Evolutionary conservation across 2,888 invertebrate species (phyloP).

Genomic region (Pinctada fucata): DNA sequence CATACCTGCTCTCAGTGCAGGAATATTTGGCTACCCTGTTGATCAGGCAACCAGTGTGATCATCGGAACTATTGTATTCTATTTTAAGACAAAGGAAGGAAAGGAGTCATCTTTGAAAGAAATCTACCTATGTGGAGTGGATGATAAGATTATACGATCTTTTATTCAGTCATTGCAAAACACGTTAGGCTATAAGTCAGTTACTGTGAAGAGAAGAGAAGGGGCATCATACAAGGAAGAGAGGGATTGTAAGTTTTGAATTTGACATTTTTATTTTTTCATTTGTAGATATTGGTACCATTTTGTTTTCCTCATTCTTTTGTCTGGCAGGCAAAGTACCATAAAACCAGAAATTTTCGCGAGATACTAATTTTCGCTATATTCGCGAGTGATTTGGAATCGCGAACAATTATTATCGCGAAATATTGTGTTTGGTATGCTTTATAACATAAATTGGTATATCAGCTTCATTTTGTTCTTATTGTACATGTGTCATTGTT

Average conservation of each 20-base stretch:
- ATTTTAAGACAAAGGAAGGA: constrained; percentile 22
- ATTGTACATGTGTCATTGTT: too few species aligned
- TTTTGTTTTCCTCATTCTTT: too few species aligned
- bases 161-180: constrained; percentile 16
- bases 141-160: constrained; percentile 6
- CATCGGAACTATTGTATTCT: constrained; percentile 35
- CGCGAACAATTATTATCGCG: too few species aligned
- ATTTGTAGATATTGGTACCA: too few species aligned
- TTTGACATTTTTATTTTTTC: too few species aligned
- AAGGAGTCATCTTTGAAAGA: constrained; percentile 7
- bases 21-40: constrained; percentile 60
- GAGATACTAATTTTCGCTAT: too few species aligned
- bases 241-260: neutral
- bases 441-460: too few species aligned
- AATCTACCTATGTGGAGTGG: constrained; percentile 37
- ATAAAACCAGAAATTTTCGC: too few species aligned
- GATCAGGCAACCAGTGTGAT: constrained; percentile 38
- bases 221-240: neutral
- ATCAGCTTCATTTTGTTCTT: too few species aligned
- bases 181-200: neutral
- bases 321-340: too few species aligned
- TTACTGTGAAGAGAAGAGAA: neutral
- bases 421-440: too few species aligned
- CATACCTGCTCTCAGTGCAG: constrained; percentile 66
- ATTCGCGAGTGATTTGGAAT: too few species aligned